phyloP scores from a whole-genome alignment of 2,113 vertebrate species.

The Phalacrocorax pelagicus region DNA sequence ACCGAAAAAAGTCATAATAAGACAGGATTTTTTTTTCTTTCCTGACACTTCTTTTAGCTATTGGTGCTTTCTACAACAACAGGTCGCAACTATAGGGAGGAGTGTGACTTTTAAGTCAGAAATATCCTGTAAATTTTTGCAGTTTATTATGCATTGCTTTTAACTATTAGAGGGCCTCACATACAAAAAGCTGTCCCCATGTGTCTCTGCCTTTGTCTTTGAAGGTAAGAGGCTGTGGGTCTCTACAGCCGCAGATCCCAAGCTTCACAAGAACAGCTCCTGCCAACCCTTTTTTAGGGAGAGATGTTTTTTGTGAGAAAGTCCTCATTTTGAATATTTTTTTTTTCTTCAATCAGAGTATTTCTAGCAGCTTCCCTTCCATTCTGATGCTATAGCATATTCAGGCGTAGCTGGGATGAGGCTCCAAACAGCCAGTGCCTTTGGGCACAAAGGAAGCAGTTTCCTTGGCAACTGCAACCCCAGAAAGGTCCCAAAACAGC shows the following conservation, averaged over 20 bases:
- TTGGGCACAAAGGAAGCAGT: slow-evolving; percentile 63
- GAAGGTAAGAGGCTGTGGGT: background rate
- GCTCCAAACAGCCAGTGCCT: slow-evolving; percentile 47
- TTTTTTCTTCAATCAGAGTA: background rate
- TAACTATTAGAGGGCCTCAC: background rate
- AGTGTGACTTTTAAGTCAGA: background rate
- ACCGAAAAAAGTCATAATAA: background rate
- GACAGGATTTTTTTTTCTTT: background rate
- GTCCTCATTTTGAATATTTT: background rate
- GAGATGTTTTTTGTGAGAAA: background rate
- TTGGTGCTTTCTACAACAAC: background rate
- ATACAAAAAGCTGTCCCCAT: background rate
- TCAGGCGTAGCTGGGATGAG: slow-evolving; percentile 33
- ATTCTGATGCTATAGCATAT: background rate
- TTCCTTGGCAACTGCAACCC: slow-evolving; percentile 63
- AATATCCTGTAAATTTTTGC: background rate
- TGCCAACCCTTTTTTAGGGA: background rate
- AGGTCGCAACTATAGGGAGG: background rate
- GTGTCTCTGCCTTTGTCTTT: background rate
- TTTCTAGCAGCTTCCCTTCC: slow-evolving; percentile 16
- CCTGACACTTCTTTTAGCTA: background rate
- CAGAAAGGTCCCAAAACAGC: slow-evolving; percentile 26
- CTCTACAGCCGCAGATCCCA: background rate
- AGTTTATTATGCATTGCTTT: background rate
- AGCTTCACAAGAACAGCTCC: background rate